These are phyloP conservation scores for Varecia variegata DNA, from an alignment of 2,797 vertebrate species.

Conservation along the genomic window DNA sequence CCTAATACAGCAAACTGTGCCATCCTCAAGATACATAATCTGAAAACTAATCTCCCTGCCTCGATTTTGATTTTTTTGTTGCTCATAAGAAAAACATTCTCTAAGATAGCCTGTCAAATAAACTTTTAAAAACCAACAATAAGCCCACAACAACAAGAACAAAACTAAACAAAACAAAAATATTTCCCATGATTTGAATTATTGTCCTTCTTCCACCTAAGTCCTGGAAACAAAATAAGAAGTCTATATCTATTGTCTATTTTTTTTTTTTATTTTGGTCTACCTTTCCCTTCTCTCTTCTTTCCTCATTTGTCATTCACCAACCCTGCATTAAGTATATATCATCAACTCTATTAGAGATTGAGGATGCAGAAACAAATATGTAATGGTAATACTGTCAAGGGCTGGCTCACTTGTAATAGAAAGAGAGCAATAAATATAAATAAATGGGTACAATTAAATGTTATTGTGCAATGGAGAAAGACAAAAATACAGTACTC, in stretches of 20 bases:
- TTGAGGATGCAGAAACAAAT: background rate
- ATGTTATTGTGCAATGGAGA: background rate
- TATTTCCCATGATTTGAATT: background rate
- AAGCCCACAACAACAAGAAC: background rate
- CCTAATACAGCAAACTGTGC: background rate
- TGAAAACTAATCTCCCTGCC: background rate
- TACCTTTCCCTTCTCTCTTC: background rate
- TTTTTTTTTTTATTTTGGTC: too few relatives aligned
- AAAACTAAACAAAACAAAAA: background rate
- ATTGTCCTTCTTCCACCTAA: background rate
- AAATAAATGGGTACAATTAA: background rate
- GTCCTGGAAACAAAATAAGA: background rate
- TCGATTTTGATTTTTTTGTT: background rate
- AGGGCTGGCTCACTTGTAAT: background rate
- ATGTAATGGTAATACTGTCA: background rate
- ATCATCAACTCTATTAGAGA: background rate
- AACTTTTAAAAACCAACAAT: background rate
- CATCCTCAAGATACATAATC: background rate
- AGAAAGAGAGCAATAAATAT: background rate
- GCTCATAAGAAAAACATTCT: background rate
- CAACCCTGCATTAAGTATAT: background rate
- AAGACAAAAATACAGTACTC: background rate
- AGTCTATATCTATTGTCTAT: background rate
- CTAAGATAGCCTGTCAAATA: background rate
- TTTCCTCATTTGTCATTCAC: background rate